phyloP scores from a whole-genome alignment of 1,140 invertebrate species.

The Sesamia nonagrioides region DNA sequence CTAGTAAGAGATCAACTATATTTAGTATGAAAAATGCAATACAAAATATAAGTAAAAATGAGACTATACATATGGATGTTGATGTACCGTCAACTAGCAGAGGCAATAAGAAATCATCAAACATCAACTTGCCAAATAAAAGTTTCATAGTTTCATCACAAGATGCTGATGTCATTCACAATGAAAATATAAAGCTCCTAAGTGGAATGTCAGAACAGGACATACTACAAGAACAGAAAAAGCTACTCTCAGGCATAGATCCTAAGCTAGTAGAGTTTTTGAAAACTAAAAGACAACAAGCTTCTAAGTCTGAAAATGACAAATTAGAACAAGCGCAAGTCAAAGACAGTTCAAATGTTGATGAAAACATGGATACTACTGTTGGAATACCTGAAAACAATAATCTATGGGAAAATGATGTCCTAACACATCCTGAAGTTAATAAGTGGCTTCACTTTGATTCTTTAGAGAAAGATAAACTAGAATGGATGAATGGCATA shows the following conservation, averaged over 20 bases:
- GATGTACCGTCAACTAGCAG: constrained; percentile 63
- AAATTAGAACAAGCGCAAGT: constrained; percentile 63
- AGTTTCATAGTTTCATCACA: constrained; percentile 88
- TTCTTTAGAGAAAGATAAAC: constrained; percentile 93
- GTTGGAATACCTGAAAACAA: constrained; percentile 52
- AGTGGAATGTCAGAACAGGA: constrained; percentile 91
- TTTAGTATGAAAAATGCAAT: constrained; percentile 65
- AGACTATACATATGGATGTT: constrained; percentile 74
- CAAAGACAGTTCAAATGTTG: constrained; percentile 51
- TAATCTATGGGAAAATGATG: constrained; percentile 87
- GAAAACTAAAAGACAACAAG: constrained; percentile 86
- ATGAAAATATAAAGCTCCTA: constrained; percentile 91
- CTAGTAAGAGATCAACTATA: constrained; percentile 60
- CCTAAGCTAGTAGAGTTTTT: constrained; percentile 91
- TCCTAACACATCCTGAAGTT: constrained; percentile 89
- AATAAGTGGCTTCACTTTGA: constrained; percentile 95
- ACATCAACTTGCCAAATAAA: constrained; percentile 69
- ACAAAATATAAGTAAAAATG: constrained; percentile 61
- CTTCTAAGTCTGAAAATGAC: constrained; percentile 8
- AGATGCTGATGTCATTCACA: constrained; percentile 90
- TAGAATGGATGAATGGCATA: constrained; percentile 94
- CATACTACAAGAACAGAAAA: constrained; percentile 92
- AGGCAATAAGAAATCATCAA: constrained; percentile 16
- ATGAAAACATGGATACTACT: constrained; percentile 64
- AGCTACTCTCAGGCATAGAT: constrained; percentile 90